These are phyloP conservation scores for Darevskia nairensis DNA, from an alignment of 2,797 vertebrate genomes.

Conservation along the genomic window DNA sequence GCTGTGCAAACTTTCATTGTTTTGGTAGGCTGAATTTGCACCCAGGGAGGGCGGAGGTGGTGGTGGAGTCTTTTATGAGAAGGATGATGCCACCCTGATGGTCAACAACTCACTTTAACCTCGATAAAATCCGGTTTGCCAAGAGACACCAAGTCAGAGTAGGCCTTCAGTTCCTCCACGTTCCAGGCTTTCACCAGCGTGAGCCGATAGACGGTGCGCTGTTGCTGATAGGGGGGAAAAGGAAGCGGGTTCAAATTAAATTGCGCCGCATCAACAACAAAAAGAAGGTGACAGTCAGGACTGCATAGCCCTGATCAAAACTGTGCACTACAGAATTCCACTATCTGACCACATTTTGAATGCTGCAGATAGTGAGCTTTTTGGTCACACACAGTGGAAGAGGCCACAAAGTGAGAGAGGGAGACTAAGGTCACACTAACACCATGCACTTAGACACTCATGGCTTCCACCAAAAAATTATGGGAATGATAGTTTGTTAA, in stretches of 20 bases:
- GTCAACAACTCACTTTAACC: constrained; percentile 86
- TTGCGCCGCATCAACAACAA: not conserved
- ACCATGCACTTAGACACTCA: too few relatives aligned
- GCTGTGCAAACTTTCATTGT: fast-evolving
- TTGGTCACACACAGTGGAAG: too few relatives aligned
- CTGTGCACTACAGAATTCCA: not conserved
- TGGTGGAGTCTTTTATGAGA: too few relatives aligned
- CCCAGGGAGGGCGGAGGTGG: not conserved
- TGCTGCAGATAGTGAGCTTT: not conserved
- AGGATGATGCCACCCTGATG: not conserved
- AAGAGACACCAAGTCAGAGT: constrained; percentile 87
- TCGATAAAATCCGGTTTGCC: constrained; percentile 94
- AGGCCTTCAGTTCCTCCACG: constrained; percentile 91
- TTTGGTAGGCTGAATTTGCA: not conserved
- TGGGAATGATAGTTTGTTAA: too few relatives aligned
- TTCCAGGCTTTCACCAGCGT: constrained; percentile 97
- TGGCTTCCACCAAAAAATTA: too few relatives aligned
- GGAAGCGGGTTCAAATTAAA: not conserved
- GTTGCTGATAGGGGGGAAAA: constrained; percentile 78
- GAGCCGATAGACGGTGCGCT: constrained; percentile 93
- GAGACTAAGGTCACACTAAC: too few relatives aligned
- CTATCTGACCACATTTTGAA: too few relatives aligned
- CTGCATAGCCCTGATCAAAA: not conserved
- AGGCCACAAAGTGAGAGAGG: not conserved
- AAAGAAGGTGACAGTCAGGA: not conserved